Evolutionary conservation across 1,140 invertebrate genomes (phyloP), one percentile per base, ranked within the genome.

Genomic region (Ditylenchus dipsaci): DNA sequence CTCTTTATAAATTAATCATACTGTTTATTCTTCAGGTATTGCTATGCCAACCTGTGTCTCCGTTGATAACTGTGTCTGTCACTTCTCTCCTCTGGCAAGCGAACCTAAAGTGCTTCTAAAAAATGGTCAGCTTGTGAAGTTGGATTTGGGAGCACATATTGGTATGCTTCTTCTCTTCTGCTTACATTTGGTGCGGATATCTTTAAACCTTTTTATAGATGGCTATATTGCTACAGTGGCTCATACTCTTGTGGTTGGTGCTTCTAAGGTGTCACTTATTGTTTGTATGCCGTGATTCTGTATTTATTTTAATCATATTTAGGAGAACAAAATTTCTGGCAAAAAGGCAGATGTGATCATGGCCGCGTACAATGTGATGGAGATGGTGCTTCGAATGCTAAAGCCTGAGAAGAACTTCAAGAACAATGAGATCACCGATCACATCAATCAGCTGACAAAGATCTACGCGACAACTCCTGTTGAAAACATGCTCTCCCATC

Each of bases 41-140:
- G 95, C 95, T 45, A 98, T 98, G 85, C 96, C 96, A 45, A 97
- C 94, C 42, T 98, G 95, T 87, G 88, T 98, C 68, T 97, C 95
- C 26, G 90, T 97, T 11, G 97, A 99, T 85, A 97, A 98, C 85
- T 96, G 93, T 86, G 95, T 98, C 83, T 97, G 95, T 84, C 95
- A 98, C 83, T 98, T 91, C 84, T 97, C 94, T 56, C 96, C 96
- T 19, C 88, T 96, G 61, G 89, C 89, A 71, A 93, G 90, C 85
- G 95, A 98, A 86, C 86, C 89, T 56, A 92, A 95, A 85, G 89
- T 91, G 71, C 86, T 88, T 63, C 84, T 99, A 19, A 91, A 93
- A 84, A 89, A 91, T 80, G 93, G 91, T 45, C 95, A 99, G 87
- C 86, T 99, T 76, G 93, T 95, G 67, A 99, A 99, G 89, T 90